Conservation (phyloP, 2,888 invertebrate genomes). For the Eurois occulta region DNA sequence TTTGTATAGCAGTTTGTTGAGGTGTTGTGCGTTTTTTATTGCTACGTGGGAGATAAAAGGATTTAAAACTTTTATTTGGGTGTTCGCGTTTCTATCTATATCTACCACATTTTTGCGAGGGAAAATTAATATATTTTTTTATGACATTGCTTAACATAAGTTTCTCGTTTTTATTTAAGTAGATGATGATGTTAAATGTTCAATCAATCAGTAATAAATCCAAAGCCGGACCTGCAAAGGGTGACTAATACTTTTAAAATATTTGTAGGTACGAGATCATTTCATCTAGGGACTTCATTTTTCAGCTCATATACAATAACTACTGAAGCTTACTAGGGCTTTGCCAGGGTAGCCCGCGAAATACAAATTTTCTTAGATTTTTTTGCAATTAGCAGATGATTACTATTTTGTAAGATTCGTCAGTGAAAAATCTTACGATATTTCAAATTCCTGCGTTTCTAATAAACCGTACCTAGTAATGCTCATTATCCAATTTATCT, state of each 20-base stretch:
- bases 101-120: neutral
- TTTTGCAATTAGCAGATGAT: no score
- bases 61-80: no score
- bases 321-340: neutral
- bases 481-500: neutral
- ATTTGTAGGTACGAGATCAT: neutral
- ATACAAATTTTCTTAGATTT: no score
- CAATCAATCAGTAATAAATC: neutral
- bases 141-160: neutral
- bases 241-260: neutral
- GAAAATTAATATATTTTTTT: neutral
- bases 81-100: neutral
- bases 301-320: neutral
- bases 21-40: neutral
- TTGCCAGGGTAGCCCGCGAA: no score
- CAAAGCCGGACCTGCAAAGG: neutral
- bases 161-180: no score
- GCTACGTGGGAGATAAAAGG: neutral
- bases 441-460: neutral
- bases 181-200: neutral
- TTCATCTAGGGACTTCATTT: neutral
- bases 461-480: neutral
- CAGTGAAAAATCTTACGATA: neutral
- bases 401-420: neutral
- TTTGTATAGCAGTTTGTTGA: constrained; percentile 9